These are phyloP conservation scores for Chirona hameri DNA, from an alignment of 2,888 invertebrate species.

Conservation along the genomic window DNA sequence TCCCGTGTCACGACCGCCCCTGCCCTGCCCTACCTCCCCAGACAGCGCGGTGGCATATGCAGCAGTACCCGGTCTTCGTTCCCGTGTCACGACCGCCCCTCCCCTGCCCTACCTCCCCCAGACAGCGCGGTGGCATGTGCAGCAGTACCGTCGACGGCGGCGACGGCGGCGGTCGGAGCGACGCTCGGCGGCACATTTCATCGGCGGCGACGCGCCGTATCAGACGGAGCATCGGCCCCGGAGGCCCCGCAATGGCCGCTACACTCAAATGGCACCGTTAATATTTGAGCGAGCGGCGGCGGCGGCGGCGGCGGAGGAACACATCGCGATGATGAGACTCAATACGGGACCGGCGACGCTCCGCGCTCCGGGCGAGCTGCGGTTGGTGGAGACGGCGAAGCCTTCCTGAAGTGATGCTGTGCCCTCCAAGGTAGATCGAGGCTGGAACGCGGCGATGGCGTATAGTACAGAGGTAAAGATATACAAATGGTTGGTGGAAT, in stretches of 20 bases:
- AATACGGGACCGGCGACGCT: background rate
- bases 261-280: background rate
- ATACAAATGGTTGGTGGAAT: no score
- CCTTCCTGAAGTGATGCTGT: no score
- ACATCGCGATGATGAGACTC: background rate
- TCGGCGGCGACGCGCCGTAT: background rate
- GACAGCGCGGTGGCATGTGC: no score
- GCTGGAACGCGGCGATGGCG: no score
- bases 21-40: no score
- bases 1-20: no score
- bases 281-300: conserved; percentile 6
- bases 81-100: no score
- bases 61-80: background rate
- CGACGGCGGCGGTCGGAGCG: background rate
- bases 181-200: background rate
- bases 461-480: no score
- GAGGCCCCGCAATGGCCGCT: background rate
- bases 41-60: no score
- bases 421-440: no score
- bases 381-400: background rate
- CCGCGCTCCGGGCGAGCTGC: background rate
- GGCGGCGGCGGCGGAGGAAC: background rate
- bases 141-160: background rate
- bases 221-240: background rate
- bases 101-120: no score